phyloP scores from a whole-genome alignment of 1,140 invertebrate species.

The Caenorhabditis tropicalis region DNA sequence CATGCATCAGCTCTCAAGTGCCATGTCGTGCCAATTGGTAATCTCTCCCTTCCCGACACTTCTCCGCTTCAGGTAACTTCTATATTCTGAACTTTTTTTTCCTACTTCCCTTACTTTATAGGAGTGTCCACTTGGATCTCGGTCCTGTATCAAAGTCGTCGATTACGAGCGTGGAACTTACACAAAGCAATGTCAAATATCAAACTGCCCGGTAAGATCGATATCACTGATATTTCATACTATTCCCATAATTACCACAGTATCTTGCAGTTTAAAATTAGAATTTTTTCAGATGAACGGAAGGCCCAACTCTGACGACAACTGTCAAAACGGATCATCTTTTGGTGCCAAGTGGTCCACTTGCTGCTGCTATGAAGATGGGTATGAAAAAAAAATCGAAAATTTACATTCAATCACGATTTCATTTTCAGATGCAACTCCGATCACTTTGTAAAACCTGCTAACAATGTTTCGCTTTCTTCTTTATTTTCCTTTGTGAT shows the following conservation, averaged over 20 bases:
- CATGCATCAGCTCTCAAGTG: not conserved
- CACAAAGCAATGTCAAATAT: slow-evolving; percentile 3
- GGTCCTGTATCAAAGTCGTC: not conserved
- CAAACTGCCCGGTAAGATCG: slow-evolving; percentile 4
- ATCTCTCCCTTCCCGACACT: not conserved
- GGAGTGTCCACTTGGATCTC: not conserved
- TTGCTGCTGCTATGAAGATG: slow-evolving; percentile 39
- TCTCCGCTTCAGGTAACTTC: not conserved
- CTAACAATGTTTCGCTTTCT: no score
- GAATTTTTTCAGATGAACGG: not conserved
- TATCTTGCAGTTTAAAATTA: not conserved
- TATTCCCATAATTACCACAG: not conserved
- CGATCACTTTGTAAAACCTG: no score
- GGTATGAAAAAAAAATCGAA: not conserved
- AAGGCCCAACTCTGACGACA: not conserved
- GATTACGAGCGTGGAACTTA: slow-evolving; percentile 25
- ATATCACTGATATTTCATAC: not conserved
- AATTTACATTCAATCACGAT: not conserved
- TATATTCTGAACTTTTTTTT: not conserved
- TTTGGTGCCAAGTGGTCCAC: not conserved
- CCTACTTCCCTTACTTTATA: not conserved
- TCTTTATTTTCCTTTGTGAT: no score
- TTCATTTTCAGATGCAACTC: slow-evolving; percentile 30
- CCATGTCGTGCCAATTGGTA: not conserved
- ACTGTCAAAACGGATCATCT: not conserved